Conservation (phyloP, 2,113 vertebrate genomes). For the Sphaerodactylus townsendi region DNA sequence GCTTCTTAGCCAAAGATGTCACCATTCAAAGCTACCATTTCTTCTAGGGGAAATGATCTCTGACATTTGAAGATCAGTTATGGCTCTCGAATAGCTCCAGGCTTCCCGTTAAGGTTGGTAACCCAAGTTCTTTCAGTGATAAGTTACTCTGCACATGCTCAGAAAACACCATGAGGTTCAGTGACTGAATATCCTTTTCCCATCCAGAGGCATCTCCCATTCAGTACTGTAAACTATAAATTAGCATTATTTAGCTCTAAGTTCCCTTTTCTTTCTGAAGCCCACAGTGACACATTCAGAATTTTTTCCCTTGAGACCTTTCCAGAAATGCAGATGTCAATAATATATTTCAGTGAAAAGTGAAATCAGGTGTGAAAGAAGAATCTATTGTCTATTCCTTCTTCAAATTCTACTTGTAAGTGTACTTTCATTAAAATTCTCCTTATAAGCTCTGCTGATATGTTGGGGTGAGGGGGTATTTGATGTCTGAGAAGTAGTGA, state of each 20-base stretch:
- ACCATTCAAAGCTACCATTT: too few relatives aligned
- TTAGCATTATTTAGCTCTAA: slow-evolving; percentile 58
- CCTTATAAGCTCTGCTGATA: slow-evolving; percentile 51
- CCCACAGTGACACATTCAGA: background rate
- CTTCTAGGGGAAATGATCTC: too few relatives aligned
- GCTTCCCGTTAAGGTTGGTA: too few relatives aligned
- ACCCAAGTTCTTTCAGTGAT: too few relatives aligned
- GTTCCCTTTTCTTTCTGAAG: slow-evolving; percentile 12
- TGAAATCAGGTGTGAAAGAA: slow-evolving; percentile 46
- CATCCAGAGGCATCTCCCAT: slow-evolving; percentile 33
- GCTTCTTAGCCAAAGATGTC: too few relatives aligned
- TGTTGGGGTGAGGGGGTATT: slow-evolving; percentile 46
- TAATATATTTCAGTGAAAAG: slow-evolving; percentile 30
- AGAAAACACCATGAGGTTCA: background rate
- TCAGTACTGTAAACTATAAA: slow-evolving; percentile 54
- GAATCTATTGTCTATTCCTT: slow-evolving; percentile 50
- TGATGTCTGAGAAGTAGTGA: slow-evolving; percentile 54
- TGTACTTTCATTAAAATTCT: slow-evolving; percentile 70
- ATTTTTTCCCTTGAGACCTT: background rate
- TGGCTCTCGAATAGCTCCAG: too few relatives aligned
- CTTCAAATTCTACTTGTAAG: slow-evolving; percentile 45
- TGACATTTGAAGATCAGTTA: too few relatives aligned
- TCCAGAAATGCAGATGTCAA: slow-evolving; percentile 12
- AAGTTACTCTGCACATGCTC: background rate
- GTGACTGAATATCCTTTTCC: background rate